phyloP scores from a whole-genome alignment of 2,113 vertebrate species.

The Riparia riparia region DNA sequence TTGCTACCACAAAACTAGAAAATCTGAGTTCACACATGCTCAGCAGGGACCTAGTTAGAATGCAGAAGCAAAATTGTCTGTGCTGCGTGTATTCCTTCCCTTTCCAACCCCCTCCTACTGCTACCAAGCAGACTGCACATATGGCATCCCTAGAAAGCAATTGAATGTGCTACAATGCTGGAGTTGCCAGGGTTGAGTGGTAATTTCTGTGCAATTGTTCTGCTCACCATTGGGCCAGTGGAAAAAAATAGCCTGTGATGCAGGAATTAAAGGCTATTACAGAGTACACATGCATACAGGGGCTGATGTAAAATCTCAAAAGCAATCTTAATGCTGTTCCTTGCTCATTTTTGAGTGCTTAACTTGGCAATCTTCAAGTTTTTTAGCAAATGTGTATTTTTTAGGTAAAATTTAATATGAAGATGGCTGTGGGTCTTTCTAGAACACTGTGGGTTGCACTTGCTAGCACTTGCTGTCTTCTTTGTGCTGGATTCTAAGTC shows the following conservation, averaged over 20 bases:
- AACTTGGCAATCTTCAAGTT: background rate
- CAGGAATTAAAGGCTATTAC: conserved; percentile 55
- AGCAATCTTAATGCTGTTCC: conserved; percentile 17
- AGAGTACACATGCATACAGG: background rate
- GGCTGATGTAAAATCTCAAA: conserved; percentile 1
- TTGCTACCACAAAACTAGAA: background rate
- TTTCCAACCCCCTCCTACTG: conserved; percentile 17
- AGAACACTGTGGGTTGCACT: background rate
- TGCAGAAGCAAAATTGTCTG: background rate
- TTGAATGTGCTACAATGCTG: background rate
- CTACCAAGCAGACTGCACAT: conserved; percentile 27
- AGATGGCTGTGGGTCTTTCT: conserved; percentile 1
- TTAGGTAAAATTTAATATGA: conserved; percentile 23
- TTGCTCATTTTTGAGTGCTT: background rate
- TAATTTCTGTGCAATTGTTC: conserved; percentile 61
- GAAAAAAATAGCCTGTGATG: conserved; percentile 49
- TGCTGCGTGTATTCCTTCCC: background rate
- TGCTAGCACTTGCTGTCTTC: background rate
- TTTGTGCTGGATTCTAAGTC: background rate
- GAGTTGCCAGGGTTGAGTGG: conserved; percentile 50
- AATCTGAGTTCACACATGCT: background rate
- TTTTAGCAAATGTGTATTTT: background rate
- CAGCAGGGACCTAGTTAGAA: background rate
- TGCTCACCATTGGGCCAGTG: conserved; percentile 29
- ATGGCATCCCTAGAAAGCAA: conserved; percentile 56